Conservation (phyloP, 2,113 vertebrate species). For the Ranitomeya imitator region DNA sequence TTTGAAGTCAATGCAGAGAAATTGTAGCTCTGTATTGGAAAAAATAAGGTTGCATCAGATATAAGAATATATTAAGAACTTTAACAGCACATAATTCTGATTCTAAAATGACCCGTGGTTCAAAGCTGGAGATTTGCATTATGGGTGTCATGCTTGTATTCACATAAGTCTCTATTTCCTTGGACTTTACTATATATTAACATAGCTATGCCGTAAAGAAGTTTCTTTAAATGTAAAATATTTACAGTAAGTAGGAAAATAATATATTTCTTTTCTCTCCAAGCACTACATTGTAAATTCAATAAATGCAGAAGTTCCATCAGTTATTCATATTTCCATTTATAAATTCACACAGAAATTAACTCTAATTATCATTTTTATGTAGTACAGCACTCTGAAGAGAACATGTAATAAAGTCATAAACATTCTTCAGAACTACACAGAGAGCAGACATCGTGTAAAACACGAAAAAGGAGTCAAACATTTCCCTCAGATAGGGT, state of each 20-base stretch:
- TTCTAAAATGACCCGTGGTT: no score
- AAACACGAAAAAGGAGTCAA: conserved; percentile 1
- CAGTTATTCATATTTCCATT: conserved; percentile 38
- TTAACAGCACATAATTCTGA: no score
- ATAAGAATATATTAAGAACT: no score
- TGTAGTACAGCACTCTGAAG: conserved; percentile 30
- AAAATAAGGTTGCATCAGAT: no score
- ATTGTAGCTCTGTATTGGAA: no score
- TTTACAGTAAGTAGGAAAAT: neutral
- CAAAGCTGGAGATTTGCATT: no score
- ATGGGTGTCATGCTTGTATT: no score
- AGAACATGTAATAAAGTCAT: conserved; percentile 21
- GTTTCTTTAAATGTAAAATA: neutral
- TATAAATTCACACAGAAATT: conserved; percentile 35
- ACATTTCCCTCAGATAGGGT: conserved; percentile 14
- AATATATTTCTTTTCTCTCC: neutral
- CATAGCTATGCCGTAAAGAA: no score
- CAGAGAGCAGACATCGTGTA: conserved; percentile 20
- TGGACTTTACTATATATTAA: no score
- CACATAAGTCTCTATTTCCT: no score
- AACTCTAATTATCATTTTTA: conserved; percentile 49
- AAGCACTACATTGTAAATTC: neutral
- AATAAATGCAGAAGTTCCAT: conserved; percentile 2
- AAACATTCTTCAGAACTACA: conserved; percentile 28
- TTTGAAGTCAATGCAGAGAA: no score